Conservation (phyloP, 1,140 invertebrate genomes). For the Neodiprion virginianus region DNA sequence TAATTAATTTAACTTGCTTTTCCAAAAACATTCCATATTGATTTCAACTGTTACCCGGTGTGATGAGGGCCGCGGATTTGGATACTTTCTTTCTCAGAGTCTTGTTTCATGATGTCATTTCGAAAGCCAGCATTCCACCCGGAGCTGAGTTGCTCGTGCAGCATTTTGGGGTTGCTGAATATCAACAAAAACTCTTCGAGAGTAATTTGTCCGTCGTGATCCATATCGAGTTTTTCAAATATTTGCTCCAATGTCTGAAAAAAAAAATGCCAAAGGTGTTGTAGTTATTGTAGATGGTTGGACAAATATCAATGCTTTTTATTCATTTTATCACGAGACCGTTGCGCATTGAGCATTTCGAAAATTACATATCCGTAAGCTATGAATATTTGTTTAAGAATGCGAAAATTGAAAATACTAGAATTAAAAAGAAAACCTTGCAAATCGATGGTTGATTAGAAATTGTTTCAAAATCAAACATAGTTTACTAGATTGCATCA, state of each 20-base stretch:
- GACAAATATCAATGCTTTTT: conserved; percentile 56
- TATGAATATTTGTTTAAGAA: not conserved
- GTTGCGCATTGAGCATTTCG: conserved; percentile 67
- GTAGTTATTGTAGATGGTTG: conserved; percentile 66
- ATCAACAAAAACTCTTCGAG: conserved; percentile 73
- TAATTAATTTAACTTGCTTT: too few species aligned
- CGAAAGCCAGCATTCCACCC: conserved; percentile 38
- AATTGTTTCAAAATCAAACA: too few species aligned
- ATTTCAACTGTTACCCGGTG: conserved; percentile 36
- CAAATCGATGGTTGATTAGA: too few species aligned
- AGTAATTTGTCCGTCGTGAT: conserved; percentile 71
- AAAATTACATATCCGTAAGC: conserved; percentile 62
- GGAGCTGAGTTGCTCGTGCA: conserved; percentile 50
- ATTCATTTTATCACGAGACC: conserved; percentile 31
- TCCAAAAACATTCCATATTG: conserved; percentile 35
- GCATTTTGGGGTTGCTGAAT: conserved; percentile 63
- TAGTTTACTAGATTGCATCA: too few species aligned
- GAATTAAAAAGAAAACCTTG: too few species aligned
- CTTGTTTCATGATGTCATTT: conserved; percentile 37
- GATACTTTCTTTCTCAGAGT: conserved; percentile 36
- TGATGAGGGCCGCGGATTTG: conserved; percentile 39
- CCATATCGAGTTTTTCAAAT: conserved; percentile 71
- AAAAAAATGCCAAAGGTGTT: conserved; percentile 59
- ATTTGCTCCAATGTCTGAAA: conserved; percentile 70
- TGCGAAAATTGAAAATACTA: too few species aligned